Conservation (phyloP, 2,113 vertebrate genomes). For the Osmerus mordax region DNA sequence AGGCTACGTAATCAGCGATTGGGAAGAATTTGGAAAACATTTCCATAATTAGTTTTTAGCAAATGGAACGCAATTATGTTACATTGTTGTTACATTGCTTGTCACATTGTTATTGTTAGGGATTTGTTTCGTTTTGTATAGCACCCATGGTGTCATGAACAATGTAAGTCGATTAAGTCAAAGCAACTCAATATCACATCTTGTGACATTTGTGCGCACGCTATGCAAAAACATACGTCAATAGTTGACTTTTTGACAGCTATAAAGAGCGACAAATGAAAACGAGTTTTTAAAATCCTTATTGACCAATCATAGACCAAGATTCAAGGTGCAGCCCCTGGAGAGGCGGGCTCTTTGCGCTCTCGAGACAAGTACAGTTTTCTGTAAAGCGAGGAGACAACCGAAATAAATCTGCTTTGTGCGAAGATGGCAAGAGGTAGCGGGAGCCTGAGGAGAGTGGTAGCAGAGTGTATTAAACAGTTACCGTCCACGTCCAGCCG, state of each 20-base stretch:
- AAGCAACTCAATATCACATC: constrained; percentile 59
- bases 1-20: too few relatives aligned
- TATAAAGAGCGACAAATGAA: constrained; percentile 40
- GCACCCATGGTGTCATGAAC: background rate
- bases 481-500: constrained; percentile 51
- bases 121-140: too few relatives aligned
- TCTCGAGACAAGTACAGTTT: background rate
- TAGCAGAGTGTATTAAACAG: constrained; percentile 63
- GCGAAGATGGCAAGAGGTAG: constrained; percentile 75
- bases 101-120: too few relatives aligned
- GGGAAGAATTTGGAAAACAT: too few relatives aligned
- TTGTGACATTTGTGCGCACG: constrained; percentile 60
- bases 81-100: too few relatives aligned
- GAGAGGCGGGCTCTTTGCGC: constrained; percentile 10
- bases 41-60: too few relatives aligned
- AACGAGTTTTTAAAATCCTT: accelerated
- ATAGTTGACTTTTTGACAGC: constrained; percentile 5
- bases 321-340: background rate
- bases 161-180: constrained; percentile 16
- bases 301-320: constrained; percentile 42
- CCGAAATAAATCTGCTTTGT: constrained; percentile 18
- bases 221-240: constrained; percentile 21
- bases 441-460: constrained; percentile 55
- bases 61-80: too few relatives aligned
- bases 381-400: background rate